phyloP scores from a whole-genome alignment of 2,797 vertebrate species.

The Poeciliopsis presidionis region DNA sequence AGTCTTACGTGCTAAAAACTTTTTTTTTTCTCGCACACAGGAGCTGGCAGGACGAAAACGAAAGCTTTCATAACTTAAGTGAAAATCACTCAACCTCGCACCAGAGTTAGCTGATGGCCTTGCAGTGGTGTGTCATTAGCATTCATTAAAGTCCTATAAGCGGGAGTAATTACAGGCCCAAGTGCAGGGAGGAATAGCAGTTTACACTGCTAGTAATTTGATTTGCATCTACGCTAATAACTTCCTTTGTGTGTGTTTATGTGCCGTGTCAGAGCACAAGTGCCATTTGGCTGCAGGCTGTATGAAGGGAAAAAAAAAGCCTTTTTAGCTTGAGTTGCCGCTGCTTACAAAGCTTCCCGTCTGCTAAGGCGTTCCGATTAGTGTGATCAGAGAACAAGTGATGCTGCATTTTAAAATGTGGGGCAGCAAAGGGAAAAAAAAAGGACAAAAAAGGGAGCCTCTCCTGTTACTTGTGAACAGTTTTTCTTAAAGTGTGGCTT shows the following conservation, averaged over 20 bases:
- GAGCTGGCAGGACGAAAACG: slow-evolving; percentile 48
- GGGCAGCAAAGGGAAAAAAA: slow-evolving; percentile 52
- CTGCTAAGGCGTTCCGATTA: slow-evolving; percentile 73
- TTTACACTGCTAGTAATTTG: slow-evolving; percentile 88
- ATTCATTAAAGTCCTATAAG: slow-evolving; percentile 86
- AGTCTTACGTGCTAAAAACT: slow-evolving; percentile 46
- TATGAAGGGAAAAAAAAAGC: slow-evolving; percentile 66
- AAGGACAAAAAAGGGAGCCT: slow-evolving; percentile 1
- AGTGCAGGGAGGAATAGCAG: slow-evolving; percentile 84
- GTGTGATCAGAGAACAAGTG: slow-evolving; percentile 71
- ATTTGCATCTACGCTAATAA: slow-evolving; percentile 90
- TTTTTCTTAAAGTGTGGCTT: slow-evolving; percentile 23
- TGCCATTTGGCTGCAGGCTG: slow-evolving; percentile 84
- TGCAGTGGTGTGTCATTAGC: slow-evolving; percentile 83
- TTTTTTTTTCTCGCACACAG: slow-evolving; percentile 10
- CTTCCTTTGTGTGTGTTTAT: slow-evolving; percentile 88
- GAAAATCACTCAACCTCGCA: slow-evolving; percentile 77
- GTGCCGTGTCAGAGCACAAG: slow-evolving; percentile 88
- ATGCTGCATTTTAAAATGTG: slow-evolving; percentile 65
- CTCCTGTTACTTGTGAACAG: slow-evolving; percentile 19
- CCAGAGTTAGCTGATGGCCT: slow-evolving; percentile 73
- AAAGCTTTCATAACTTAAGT: slow-evolving; percentile 70
- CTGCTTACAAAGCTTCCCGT: slow-evolving; percentile 76
- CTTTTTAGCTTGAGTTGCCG: slow-evolving; percentile 81
- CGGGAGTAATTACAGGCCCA: slow-evolving; percentile 86